phyloP scores from a whole-genome alignment of 2,113 vertebrate genomes.

The Pelobates fuscus region DNA sequence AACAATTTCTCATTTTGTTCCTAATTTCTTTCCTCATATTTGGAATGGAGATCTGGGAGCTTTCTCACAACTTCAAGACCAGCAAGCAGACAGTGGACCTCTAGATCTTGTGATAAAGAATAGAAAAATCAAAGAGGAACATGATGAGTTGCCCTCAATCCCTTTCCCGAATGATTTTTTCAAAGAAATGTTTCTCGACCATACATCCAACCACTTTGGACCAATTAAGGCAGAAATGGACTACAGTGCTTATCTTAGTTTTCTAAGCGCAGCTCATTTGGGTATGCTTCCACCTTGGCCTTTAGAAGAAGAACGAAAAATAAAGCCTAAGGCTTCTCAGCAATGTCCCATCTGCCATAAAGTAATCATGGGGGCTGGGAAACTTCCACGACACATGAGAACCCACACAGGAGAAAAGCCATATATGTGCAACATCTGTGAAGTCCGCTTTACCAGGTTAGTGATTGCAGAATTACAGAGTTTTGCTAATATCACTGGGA shows the following conservation, averaged over 20 bases:
- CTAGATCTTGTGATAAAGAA: conserved; percentile 91
- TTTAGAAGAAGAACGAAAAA: conserved; percentile 92
- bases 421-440: conserved; percentile 97
- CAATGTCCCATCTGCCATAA: conserved; percentile 98
- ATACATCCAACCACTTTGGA: conserved; percentile 72
- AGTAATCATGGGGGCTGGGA: conserved; percentile 96
- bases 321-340: conserved; percentile 96
- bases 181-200: conserved; percentile 81
- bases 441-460: conserved; percentile 97
- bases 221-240: conserved; percentile 90
- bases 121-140: conserved; percentile 90
- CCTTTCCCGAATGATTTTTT: conserved; percentile 86
- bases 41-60: conserved; percentile 84
- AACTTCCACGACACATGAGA: conserved; percentile 95
- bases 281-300: conserved; percentile 93
- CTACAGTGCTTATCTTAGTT: conserved; percentile 90
- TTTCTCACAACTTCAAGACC: conserved; percentile 79
- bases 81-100: conserved; percentile 74
- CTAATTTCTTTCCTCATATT: conserved; percentile 88
- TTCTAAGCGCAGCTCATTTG: conserved; percentile 88
- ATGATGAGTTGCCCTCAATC: conserved; percentile 77
- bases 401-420: conserved; percentile 97
- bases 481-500: too few relatives aligned
- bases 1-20: conserved; percentile 81
- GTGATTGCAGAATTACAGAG: conserved; percentile 42